Base-by-base conservation (phyloP, 2,113 vertebrate genomes). In the Festucalex cinctus region DNA sequence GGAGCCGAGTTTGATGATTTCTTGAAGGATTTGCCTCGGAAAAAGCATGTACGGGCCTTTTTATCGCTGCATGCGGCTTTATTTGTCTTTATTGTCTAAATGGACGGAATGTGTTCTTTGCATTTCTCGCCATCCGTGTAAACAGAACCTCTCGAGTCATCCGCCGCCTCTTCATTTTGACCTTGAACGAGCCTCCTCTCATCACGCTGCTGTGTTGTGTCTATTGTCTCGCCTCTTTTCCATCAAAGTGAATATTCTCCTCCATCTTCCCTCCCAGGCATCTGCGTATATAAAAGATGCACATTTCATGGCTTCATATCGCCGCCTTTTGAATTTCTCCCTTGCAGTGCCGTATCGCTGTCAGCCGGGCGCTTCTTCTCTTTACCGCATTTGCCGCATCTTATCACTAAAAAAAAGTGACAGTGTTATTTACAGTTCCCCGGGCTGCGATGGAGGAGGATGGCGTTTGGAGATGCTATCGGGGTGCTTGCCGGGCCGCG, bases 381-480 rank as follows among this genome's bases (percentile, higher is more conserved):
- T 75, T 83, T 77, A 70, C 79, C 72, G 69, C 81, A 82, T 85
- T 86, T 78, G 22, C 70, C 1, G 75, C 68, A 78, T 79, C 85
- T 83, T 89, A 89, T 87, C 89, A 16, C 49, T 68, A 63, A 20
- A n/a, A 62, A 36, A 59, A 84, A 71, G 74, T 89, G 87, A 87
- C 85, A 82, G 78, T 64, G 75, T 83, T 87, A 90, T 90, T 88
- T 88, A 88, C 78, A 76, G 70, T 76, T 81, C 83, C 75, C 67
- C 58, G 69, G 36, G 79, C 73, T 68, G 28, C 1, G 89, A 89
- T 86, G 75, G 75, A 61, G 74, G 69, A 65, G 83, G 73, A 57
- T 51, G 54, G 67, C 17, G 76, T 39, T 6, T 57, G 67, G 66
- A 82, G 86, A 86, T 86, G 37, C 41, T 87, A 89, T 89, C 86